Evolutionary conservation across 2,888 invertebrate genomes (phyloP), one percentile per base, ranked within the genome.

Genomic region (Myopa tessellatipennis): DNA sequence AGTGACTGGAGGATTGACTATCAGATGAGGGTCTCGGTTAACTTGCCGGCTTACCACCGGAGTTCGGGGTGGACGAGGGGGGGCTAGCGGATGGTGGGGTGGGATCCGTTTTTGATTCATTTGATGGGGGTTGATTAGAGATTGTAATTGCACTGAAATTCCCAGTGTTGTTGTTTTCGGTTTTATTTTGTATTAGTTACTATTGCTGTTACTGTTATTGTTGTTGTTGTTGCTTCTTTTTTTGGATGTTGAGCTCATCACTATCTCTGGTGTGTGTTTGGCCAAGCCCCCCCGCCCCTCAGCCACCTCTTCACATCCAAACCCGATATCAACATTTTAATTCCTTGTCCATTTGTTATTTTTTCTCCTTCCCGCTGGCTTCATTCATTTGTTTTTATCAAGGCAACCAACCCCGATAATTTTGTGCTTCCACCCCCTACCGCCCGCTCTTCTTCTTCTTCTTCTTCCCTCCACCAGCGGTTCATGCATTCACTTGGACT

Each of bases 91-190:
- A 40, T 18, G 38, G 45, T 26, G 65, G 14, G 12, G 74, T 14
- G 40, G 8, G 18, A 40, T 14, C 5, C 12, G 18, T 16, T 16
- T 36, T 34, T 52, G 55, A 34, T 70, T 40, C 55, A 40, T 10
- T 67, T 4, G 36, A 26, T 70, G 40, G 71, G 71, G 71, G 60
- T 71, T 71, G 61, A 73, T 73, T 61, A 45, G 12, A 61, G 10
- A 45, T 73, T 45, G 61, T 73, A 40, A 73, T 45, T 61, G 73
- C 61, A 45, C 61, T 45, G 61, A 60, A 45, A n/a, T 40, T 61
- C 10, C 61, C 26, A 10, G 58, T 71, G 55, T 52, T 71, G 55
- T 55, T 36, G 18, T 36, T 40, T 52, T 36, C 36, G 4, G 38
- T 65, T 38, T 34, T 12, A 1, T 18, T n/a, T 26, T 70, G 26